phyloP scores from a whole-genome alignment of 2,797 vertebrate genomes.

The Bradypus variegatus region DNA sequence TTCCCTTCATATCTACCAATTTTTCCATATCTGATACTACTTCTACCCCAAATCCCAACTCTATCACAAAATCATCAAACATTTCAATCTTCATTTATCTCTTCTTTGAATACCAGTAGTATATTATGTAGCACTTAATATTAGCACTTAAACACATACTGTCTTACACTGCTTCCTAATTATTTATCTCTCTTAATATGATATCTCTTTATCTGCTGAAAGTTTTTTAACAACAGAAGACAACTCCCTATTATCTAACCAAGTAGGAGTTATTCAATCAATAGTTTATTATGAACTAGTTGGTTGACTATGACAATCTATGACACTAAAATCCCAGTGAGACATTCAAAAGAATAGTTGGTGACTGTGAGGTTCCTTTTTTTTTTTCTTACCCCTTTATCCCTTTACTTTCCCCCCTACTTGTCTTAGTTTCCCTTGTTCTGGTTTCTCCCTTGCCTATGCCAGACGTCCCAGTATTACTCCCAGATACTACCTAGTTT shows the following conservation, averaged over 20 bases:
- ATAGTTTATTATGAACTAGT: not conserved
- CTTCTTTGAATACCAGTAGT: not conserved
- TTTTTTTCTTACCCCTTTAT: not conserved
- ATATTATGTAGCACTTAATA: not conserved
- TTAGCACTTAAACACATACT: not conserved
- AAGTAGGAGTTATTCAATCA: not conserved
- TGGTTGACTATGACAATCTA: not conserved
- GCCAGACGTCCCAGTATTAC: not conserved
- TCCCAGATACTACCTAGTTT: not conserved
- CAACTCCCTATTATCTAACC: not conserved
- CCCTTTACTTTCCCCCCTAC: not conserved
- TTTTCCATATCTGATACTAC: conserved; percentile 6
- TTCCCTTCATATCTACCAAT: not conserved
- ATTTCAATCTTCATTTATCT: not conserved
- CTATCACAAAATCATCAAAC: not conserved
- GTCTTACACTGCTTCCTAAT: not conserved
- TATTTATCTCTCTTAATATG: not conserved
- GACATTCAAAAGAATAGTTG: not conserved
- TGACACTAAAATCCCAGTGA: not conserved
- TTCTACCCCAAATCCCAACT: not conserved
- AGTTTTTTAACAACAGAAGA: not conserved
- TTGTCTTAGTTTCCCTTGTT: not conserved
- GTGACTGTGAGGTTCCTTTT: not conserved
- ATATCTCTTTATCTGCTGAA: not conserved
- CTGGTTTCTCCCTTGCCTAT: not conserved